Conservation (phyloP, 2,888 invertebrate species). For the Kuschelorhynchus macadamiae region DNA sequence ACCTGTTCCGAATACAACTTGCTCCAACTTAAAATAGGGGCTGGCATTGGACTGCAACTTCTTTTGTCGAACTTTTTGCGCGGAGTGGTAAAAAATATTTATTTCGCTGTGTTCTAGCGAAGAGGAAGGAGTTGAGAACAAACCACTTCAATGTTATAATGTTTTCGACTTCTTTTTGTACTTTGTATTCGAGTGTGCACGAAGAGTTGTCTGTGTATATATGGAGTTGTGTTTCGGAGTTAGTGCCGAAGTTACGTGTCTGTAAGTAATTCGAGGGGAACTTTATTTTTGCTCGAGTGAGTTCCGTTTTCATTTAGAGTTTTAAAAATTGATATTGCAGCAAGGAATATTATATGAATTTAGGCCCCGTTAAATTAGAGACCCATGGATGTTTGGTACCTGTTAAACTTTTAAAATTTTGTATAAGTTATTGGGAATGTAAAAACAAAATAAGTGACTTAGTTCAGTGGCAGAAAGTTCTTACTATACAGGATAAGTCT, state of each 20-base stretch:
- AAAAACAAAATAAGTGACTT: too few species aligned
- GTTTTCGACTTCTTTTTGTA: conserved; percentile 43
- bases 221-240: conserved; percentile 40
- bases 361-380: too few species aligned
- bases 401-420: too few species aligned
- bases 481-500: too few species aligned
- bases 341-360: too few species aligned
- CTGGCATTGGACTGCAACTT: conserved; percentile 18
- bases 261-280: conserved; percentile 41
- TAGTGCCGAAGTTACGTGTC: conserved; percentile 37
- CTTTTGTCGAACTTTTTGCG: conserved; percentile 36
- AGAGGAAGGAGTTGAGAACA: conserved; percentile 34
- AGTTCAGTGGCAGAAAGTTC: too few species aligned
- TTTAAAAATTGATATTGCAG: conserved; percentile 8
- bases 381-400: too few species aligned
- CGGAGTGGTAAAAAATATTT: conserved; percentile 43
- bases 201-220: conserved; percentile 35
- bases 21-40: conserved; percentile 33
- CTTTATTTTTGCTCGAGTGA: conserved; percentile 33
- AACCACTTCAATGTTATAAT: conserved; percentile 49
- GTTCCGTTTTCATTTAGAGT: conserved; percentile 13
- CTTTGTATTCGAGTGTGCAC: conserved; percentile 44
- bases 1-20: conserved; percentile 37
- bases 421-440: too few species aligned
- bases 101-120: conserved; percentile 32